A percentile compares a stretch with the other conserved stretches of the same genome.
Evolutionary conservation across 30 jellyfish, hydroid and myxozoan genomes (phyloP).

Genomic region (Chrysaora quinquecirrha): DNA sequence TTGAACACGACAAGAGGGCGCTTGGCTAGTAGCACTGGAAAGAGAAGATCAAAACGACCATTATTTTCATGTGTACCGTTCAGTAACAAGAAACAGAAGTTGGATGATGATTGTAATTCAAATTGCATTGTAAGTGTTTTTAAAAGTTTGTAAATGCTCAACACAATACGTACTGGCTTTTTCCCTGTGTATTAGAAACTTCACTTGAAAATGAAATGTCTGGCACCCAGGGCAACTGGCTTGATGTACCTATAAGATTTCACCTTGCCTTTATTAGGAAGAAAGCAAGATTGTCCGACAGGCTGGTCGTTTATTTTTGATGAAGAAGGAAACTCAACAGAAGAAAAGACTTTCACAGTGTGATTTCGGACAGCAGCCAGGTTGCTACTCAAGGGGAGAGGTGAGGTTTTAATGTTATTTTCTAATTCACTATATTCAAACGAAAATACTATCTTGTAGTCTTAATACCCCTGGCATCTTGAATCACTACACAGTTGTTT

Average conservation of each 20-base stretch:
- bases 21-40: background rate
- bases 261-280: no score
- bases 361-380: conserved; percentile 24
- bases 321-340: conserved; percentile 11
- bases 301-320: conserved; percentile 36
- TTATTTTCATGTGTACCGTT: conserved; percentile 62
- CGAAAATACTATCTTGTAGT: no score
- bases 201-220: no score
- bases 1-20: background rate
- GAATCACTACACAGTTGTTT: no score
- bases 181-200: no score
- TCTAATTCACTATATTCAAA: no score
- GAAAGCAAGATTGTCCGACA: background rate
- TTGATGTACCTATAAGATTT: no score
- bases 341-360: conserved; percentile 17
- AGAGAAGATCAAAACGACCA: conserved; percentile 34
- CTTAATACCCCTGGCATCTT: no score
- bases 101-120: conserved; percentile 5
- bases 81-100: conserved; percentile 31
- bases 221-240: no score
- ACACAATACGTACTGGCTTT: no score
- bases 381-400: conserved; percentile 21
- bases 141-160: no score
- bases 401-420: background rate
- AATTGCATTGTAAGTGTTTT: no score